A percentile compares a stretch with the other conserved stretches of the same genome.
These are phyloP conservation scores for Nematopogon swammerdamellus DNA, from an alignment of 2,888 invertebrate genomes.

Conservation along the genomic window DNA sequence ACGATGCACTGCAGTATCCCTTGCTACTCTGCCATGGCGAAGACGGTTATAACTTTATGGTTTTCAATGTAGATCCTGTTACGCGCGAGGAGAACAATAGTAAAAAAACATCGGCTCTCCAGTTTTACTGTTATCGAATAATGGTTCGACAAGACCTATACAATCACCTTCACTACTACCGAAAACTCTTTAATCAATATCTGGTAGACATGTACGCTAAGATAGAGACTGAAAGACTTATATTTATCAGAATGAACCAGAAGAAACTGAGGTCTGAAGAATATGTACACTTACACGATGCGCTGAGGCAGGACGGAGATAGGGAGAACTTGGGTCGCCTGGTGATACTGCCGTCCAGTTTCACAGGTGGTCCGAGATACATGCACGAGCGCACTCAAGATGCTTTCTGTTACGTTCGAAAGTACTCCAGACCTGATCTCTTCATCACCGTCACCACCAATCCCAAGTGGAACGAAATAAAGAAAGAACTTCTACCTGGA, in stretches of 20 bases:
- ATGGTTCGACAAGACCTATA: neutral
- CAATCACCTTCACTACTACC: slow-evolving; percentile 8
- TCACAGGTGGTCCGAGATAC: slow-evolving; percentile 14
- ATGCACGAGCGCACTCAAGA: slow-evolving; percentile 16
- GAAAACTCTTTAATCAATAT: slow-evolving; percentile 16
- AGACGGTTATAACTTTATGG: neutral
- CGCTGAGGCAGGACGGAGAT: slow-evolving; percentile 4
- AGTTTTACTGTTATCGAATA: neutral
- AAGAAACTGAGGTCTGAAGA: slow-evolving; percentile 11
- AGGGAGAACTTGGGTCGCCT: slow-evolving; percentile 8
- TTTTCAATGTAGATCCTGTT: neutral
- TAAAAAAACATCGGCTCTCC: neutral
- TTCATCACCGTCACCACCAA: slow-evolving; percentile 5
- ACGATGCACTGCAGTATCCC: slow-evolving; percentile 22
- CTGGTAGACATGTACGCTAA: slow-evolving; percentile 18
- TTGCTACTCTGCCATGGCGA: slow-evolving; percentile 5
- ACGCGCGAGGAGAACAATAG: neutral
- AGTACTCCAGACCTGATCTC: slow-evolving; percentile 16
- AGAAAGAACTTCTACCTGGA: slow-evolving; percentile 1
- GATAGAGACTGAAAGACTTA: slow-evolving; percentile 15
- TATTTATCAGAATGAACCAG: slow-evolving; percentile 14
- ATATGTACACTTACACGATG: slow-evolving; percentile 16
- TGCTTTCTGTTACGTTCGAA: slow-evolving; percentile 5
- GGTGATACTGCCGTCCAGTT: slow-evolving; percentile 8
- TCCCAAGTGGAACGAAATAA: slow-evolving; percentile 3